These are phyloP conservation scores for Podargus strigoides DNA, from an alignment of 2,797 vertebrate genomes.

Conservation along the genomic window DNA sequence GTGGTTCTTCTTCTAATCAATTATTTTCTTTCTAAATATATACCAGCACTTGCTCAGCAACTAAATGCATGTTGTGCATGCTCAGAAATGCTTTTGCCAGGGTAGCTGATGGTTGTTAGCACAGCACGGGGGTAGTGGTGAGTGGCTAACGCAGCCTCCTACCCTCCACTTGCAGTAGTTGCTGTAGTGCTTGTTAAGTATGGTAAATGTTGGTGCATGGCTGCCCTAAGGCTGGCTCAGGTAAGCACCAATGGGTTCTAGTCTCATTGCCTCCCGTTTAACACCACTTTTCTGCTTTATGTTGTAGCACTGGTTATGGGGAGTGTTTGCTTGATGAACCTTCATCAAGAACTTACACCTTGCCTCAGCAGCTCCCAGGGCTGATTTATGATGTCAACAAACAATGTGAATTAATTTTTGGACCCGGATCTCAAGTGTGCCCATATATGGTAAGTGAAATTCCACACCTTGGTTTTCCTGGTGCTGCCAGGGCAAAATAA, in stretches of 20 bases:
- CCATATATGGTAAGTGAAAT: conserved; percentile 94
- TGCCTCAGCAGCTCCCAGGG: conserved; percentile 92
- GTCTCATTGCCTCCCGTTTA: neutral
- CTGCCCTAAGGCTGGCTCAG: neutral
- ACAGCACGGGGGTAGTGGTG: neutral
- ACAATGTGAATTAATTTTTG: conserved; percentile 99
- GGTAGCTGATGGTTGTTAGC: neutral
- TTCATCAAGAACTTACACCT: conserved; percentile 85
- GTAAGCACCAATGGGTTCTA: neutral
- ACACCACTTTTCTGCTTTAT: conserved; percentile 68
- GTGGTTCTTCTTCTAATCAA: neutral
- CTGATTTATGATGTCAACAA: conserved; percentile 94
- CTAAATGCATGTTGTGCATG: neutral
- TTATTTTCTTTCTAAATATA: neutral
- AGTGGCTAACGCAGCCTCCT: neutral
- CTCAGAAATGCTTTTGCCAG: neutral
- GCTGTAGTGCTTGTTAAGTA: neutral
- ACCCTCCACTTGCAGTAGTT: neutral
- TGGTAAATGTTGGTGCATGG: neutral
- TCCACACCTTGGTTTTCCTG: neutral
- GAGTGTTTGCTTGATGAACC: conserved; percentile 99
- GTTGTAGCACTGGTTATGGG: conserved; percentile 94
- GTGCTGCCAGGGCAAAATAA: neutral
- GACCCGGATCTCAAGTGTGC: conserved; percentile 95
- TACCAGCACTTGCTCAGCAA: neutral